Percentiles rank a stretch among this genome's conserved stretches.
Evolutionary conservation across 2,888 invertebrate species (phyloP).

Genomic region (Enchytraeus crypticus): DNA sequence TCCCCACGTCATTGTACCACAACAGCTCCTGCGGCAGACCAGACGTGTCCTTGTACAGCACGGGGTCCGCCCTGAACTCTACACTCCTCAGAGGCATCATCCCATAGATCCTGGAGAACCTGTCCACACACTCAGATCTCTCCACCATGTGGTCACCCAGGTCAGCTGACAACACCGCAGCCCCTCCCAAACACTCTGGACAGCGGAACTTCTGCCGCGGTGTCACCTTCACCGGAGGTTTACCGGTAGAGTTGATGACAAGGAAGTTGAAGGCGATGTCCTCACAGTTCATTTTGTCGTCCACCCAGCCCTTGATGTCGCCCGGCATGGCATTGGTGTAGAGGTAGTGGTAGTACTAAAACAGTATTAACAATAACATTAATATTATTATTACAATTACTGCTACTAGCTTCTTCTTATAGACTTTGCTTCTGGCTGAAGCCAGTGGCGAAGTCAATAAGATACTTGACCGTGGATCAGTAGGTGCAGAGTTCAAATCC

Average conservation of each 20-base stretch:
- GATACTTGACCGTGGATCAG: no score
- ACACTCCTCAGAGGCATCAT: constrained; percentile 77
- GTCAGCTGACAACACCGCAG: constrained; percentile 86
- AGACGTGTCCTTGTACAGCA: constrained; percentile 65
- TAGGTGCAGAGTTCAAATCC: no score
- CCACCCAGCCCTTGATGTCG: constrained; percentile 78
- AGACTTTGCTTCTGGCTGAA: no score
- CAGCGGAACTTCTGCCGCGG: constrained; percentile 95
- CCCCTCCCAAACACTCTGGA: constrained; percentile 84
- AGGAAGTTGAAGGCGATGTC: constrained; percentile 97
- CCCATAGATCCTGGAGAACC: constrained; percentile 69
- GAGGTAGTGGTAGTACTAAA: constrained; percentile 78
- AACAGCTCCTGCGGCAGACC: constrained; percentile 47
- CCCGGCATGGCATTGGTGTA: constrained; percentile 81
- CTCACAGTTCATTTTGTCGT: constrained; percentile 92
- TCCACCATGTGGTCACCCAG: constrained; percentile 71
- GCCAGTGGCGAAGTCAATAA: no score
- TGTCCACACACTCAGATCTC: constrained; percentile 78
- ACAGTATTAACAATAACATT: constrained; percentile 8
- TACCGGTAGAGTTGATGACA: constrained; percentile 82
- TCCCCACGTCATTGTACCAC: constrained; percentile 17
- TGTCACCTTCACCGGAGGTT: constrained; percentile 75
- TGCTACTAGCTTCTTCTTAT: no score
- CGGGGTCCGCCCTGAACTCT: constrained; percentile 89
- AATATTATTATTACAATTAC: neutral